These are phyloP conservation scores for Luehdorfia chinensis DNA, from an alignment of 1,140 invertebrate species.

Conservation along the genomic window DNA sequence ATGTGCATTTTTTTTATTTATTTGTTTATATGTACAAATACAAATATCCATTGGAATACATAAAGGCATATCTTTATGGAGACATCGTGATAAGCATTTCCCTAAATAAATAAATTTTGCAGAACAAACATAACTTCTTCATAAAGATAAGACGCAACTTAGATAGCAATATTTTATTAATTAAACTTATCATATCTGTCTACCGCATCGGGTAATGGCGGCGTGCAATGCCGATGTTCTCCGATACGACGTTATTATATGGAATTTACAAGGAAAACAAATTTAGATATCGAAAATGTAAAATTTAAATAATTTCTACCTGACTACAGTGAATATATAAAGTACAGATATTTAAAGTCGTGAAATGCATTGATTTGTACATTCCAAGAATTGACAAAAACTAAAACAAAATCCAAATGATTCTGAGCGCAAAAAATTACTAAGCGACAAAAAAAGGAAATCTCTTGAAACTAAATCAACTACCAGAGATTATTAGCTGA, in stretches of 20 bases:
- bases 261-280: not conserved
- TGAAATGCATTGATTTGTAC: too few species aligned
- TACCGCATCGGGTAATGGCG: not conserved
- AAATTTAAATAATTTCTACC: slow-evolving; percentile 3
- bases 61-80: not conserved
- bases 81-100: not conserved
- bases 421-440: too few species aligned
- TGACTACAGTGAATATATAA: not conserved
- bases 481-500: too few species aligned
- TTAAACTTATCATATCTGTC: not conserved
- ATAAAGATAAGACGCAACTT: not conserved
- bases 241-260: not conserved
- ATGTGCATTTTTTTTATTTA: too few species aligned
- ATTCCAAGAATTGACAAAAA: too few species aligned
- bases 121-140: not conserved
- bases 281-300: not conserved
- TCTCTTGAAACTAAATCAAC: too few species aligned
- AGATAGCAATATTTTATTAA: not conserved
- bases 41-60: too few species aligned
- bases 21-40: too few species aligned
- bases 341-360: too few species aligned
- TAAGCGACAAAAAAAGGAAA: too few species aligned
- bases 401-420: too few species aligned
- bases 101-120: not conserved
- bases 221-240: not conserved